phyloP scores from a whole-genome alignment of 2,888 invertebrate genomes.

The Patella depressa region DNA sequence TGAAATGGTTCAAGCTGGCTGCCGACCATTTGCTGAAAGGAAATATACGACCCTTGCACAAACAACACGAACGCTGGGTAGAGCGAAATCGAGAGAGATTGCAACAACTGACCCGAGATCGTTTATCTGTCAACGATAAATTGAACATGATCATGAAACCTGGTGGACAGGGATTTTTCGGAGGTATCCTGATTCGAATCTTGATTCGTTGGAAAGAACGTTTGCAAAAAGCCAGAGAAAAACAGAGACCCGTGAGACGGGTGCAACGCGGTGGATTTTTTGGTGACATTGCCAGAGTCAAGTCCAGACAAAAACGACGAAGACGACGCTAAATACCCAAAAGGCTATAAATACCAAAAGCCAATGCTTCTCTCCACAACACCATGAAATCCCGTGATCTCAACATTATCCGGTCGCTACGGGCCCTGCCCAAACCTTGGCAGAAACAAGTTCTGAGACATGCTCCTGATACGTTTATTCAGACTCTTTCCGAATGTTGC shows the following conservation, averaged over 20 bases:
- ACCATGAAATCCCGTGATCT: no score
- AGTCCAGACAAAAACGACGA: no score
- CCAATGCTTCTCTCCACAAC: no score
- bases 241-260: neutral
- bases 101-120: neutral
- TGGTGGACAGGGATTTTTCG: neutral
- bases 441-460: no score
- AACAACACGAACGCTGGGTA: neutral
- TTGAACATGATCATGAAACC: neutral
- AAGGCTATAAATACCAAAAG: no score
- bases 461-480: no score
- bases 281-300: rapidly evolving
- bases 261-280: neutral
- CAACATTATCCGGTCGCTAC: no score
- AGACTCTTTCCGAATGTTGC: no score
- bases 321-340: no score
- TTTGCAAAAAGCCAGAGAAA: neutral
- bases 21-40: neutral
- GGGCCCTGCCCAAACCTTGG: no score
- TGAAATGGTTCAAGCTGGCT: neutral
- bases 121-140: neutral
- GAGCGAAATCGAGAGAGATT: neutral
- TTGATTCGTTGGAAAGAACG: conserved; percentile 3
- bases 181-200: neutral
- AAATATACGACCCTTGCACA: neutral